phyloP scores from a whole-genome alignment of 2,113 vertebrate species.

The Boulengeromyrus knoepffleri region DNA sequence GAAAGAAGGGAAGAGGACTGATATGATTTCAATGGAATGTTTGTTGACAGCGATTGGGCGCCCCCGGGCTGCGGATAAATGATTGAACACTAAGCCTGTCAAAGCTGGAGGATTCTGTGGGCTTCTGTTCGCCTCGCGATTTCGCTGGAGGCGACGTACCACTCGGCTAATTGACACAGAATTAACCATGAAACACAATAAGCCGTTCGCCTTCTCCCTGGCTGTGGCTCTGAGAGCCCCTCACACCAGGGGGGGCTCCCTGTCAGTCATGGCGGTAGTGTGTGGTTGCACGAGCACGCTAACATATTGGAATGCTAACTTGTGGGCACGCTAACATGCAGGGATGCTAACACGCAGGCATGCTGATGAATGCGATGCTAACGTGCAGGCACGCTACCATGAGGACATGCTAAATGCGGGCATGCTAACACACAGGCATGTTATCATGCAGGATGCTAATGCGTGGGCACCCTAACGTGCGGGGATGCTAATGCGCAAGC shows the following conservation, averaged over 20 bases:
- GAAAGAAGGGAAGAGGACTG: constrained; percentile 76
- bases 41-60: constrained; percentile 89
- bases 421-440: not conserved
- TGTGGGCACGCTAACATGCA: not conserved
- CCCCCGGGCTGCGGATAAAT: constrained; percentile 83
- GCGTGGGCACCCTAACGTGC: not conserved
- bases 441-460: not conserved
- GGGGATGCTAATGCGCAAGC: not conserved
- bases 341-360: constrained; percentile 40
- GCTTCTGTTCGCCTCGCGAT: constrained; percentile 79
- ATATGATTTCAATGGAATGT: constrained; percentile 86
- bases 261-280: constrained; percentile 29
- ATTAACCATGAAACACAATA: constrained; percentile 98
- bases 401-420: not conserved
- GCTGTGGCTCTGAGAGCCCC: constrained; percentile 39
- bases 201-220: constrained; percentile 75
- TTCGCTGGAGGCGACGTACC: constrained; percentile 93
- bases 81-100: constrained; percentile 91
- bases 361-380: not conserved
- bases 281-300: constrained; percentile 43
- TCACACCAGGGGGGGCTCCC: constrained; percentile 36
- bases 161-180: constrained; percentile 98
- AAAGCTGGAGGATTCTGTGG: constrained; percentile 87
- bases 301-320: not conserved
- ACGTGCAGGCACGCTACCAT: not conserved